A percentile compares a stretch with the other conserved stretches of the same genome.
phyloP scores from a whole-genome alignment of 2,888 invertebrate species.

The Pomacea canaliculata region DNA sequence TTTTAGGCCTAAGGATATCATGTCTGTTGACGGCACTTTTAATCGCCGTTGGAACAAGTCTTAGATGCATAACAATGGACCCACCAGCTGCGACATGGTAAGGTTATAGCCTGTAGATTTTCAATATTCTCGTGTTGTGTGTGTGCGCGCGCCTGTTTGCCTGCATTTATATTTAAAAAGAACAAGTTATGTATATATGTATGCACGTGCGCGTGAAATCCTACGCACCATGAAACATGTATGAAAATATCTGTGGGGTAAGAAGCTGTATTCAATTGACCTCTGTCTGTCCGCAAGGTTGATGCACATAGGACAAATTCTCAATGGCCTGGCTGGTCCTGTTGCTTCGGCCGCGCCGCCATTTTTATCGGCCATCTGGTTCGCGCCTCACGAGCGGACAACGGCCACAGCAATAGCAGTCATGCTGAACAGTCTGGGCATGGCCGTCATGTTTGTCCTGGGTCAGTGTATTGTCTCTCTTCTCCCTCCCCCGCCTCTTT shows the following conservation, averaged over 20 bases:
- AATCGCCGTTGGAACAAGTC: conserved; percentile 41
- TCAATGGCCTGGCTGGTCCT: conserved; percentile 70
- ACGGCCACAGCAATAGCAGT: conserved; percentile 63
- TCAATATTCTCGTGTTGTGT: not conserved
- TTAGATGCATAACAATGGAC: conserved; percentile 50
- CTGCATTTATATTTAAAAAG: too few relatives aligned
- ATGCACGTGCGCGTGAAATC: too few relatives aligned
- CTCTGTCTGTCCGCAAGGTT: conserved; percentile 39
- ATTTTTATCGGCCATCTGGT: conserved; percentile 71
- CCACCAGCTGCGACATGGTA: conserved; percentile 43
- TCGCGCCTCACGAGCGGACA: conserved; percentile 70
- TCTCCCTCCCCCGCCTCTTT: too few relatives aligned
- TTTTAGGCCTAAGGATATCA: not conserved
- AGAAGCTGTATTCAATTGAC: too few relatives aligned
- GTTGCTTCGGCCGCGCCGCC: conserved; percentile 69
- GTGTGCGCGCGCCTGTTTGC: too few relatives aligned
- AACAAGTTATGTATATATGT: too few relatives aligned
- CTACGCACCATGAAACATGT: too few relatives aligned
- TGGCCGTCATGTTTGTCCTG: too few relatives aligned
- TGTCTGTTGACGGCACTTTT: conserved; percentile 18
- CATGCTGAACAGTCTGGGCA: conserved; percentile 24
- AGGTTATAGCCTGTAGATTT: not conserved
- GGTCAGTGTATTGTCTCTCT: too few relatives aligned
- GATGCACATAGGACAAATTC: conserved; percentile 67
- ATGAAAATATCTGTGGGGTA: too few relatives aligned